phyloP scores from a whole-genome alignment of 2,888 invertebrate species.

The Apodemia duryi region DNA sequence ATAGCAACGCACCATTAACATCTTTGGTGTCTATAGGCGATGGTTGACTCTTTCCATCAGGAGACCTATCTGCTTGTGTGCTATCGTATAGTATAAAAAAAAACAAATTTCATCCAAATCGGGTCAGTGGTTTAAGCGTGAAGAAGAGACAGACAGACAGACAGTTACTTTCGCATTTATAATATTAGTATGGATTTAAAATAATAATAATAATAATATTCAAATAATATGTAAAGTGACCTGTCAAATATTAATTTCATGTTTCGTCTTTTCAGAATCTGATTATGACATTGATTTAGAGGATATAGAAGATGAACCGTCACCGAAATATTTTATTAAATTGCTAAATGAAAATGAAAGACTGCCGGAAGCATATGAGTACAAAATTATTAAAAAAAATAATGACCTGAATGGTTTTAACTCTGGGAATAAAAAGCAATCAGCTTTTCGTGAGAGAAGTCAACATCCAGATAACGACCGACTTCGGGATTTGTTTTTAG shows the following conservation, averaged over 20 bases:
- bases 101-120: too few relatives aligned
- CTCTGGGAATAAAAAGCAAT: conserved; percentile 48
- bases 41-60: too few relatives aligned
- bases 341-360: conserved; percentile 61
- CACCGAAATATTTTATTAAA: conserved; percentile 59
- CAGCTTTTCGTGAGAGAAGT: conserved; percentile 65
- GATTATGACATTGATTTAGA: conserved; percentile 60
- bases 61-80: too few relatives aligned
- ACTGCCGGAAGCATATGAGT: conserved; percentile 76
- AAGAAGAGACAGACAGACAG: too few relatives aligned
- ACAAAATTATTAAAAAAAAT: conserved; percentile 75
- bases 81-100: too few relatives aligned
- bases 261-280: conserved; percentile 47
- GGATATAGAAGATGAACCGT: conserved; percentile 54
- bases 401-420: conserved; percentile 20
- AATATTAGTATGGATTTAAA: too few relatives aligned
- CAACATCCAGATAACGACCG: conserved; percentile 64
- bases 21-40: too few relatives aligned
- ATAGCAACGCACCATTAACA: too few relatives aligned
- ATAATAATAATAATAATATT: too few relatives aligned
- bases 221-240: background rate
- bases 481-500: conserved; percentile 61
- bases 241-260: background rate
- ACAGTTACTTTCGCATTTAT: too few relatives aligned
- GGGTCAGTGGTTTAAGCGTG: too few relatives aligned